Percentiles rank a stretch among this genome's conserved stretches.
phyloP scores from a whole-genome alignment of 2,888 invertebrate species.

The Cerceris rybyensis region DNA sequence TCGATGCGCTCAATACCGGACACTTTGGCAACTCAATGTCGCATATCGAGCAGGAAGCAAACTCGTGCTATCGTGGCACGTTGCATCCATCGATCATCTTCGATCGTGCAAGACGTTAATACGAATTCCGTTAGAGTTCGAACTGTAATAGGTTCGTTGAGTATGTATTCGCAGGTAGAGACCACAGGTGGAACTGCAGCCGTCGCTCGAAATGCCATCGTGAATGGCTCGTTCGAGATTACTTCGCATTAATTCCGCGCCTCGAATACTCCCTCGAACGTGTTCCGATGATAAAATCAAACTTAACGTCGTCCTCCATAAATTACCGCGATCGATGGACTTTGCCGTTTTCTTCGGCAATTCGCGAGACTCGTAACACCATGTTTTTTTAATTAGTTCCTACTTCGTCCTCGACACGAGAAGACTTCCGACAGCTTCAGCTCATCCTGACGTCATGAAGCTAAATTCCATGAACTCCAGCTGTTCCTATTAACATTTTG shows the following conservation, averaged over 20 bases:
- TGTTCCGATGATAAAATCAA: conserved; percentile 22
- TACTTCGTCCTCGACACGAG: too few relatives aligned
- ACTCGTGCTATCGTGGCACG: conserved; percentile 20
- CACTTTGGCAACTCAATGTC: not conserved
- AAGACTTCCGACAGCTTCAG: too few relatives aligned
- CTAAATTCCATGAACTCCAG: too few relatives aligned
- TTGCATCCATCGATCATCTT: conserved; percentile 33
- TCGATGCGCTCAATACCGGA: too few relatives aligned
- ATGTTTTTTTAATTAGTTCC: too few relatives aligned
- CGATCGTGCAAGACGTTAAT: conserved; percentile 23
- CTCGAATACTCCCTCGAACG: conserved; percentile 15
- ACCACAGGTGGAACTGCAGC: conserved; percentile 42
- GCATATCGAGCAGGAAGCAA: not conserved
- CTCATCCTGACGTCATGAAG: too few relatives aligned
- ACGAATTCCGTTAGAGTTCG: conserved; percentile 39
- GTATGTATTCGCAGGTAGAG: conserved; percentile 23
- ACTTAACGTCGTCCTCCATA: not conserved
- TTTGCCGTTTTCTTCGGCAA: too few relatives aligned
- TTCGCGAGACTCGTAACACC: too few relatives aligned
- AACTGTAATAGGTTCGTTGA: conserved; percentile 34
- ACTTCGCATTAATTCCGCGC: conserved; percentile 27
- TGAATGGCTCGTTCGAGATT: conserved; percentile 41
- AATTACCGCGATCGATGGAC: not conserved
- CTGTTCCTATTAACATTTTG: too few relatives aligned
- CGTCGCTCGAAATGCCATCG: conserved; percentile 1